Conservation (phyloP, 2,888 invertebrate species). For the Stenchaetothrips biformis region DNA sequence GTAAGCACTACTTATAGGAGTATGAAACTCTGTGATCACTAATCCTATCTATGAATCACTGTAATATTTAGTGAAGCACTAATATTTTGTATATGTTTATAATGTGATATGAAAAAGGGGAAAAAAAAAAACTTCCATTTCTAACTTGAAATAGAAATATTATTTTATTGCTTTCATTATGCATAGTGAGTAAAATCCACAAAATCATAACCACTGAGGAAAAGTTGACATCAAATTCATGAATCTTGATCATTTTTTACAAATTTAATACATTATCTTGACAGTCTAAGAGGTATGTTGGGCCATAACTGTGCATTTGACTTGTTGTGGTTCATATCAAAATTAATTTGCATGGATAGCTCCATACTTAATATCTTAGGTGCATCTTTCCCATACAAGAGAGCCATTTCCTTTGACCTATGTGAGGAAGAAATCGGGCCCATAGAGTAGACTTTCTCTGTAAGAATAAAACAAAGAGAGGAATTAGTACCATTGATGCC, state of each 20-base stretch:
- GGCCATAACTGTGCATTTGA: slow-evolving; percentile 5
- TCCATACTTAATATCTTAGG: slow-evolving; percentile 7
- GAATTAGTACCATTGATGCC: too few species aligned
- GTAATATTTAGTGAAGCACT: background rate
- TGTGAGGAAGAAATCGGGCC: background rate
- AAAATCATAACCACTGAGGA: background rate
- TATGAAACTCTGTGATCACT: background rate
- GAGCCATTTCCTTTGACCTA: background rate
- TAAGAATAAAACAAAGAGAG: background rate
- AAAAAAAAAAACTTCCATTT: background rate
- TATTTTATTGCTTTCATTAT: background rate
- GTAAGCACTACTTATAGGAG: background rate
- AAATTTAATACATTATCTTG: background rate
- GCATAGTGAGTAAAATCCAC: background rate
- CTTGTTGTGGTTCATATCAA: background rate
- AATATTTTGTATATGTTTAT: background rate
- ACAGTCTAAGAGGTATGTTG: background rate
- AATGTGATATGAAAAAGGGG: slow-evolving; percentile 1
- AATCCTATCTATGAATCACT: background rate
- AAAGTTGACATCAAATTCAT: too few species aligned
- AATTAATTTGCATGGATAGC: slow-evolving; percentile 11
- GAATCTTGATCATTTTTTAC: too few species aligned
- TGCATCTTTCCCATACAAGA: background rate
- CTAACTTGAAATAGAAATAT: background rate
- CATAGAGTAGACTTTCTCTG: background rate